Evolutionary conservation across 2,888 invertebrate genomes (phyloP).

Genomic region (Melinaea menophilus): DNA sequence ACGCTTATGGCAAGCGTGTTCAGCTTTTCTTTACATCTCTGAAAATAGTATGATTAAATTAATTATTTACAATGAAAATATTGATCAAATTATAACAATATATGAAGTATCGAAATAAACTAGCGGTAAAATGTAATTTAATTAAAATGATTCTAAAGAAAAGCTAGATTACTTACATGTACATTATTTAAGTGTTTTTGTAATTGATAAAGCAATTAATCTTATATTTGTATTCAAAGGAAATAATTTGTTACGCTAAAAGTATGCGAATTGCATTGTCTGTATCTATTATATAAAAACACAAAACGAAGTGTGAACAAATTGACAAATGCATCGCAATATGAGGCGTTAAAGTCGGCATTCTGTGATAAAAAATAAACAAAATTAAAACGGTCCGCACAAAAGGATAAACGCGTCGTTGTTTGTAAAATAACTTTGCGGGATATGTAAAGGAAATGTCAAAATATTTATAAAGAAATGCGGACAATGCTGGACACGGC

Average conservation of each 20-base stretch:
- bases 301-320: constrained; percentile 70
- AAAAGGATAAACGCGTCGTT: constrained; percentile 71
- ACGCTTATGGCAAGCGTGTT: constrained; percentile 96
- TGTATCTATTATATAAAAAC: constrained; percentile 60
- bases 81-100: too few species aligned
- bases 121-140: too few species aligned
- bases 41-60: constrained; percentile 59
- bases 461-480: constrained; percentile 77
- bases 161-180: too few species aligned
- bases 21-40: constrained; percentile 97
- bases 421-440: constrained; percentile 68
- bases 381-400: constrained; percentile 72
- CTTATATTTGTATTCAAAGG: neutral
- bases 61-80: too few species aligned
- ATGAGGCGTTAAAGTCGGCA: constrained; percentile 61
- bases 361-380: constrained; percentile 73
- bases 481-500: constrained; percentile 63
- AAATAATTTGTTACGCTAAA: constrained; percentile 2
- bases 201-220: neutral
- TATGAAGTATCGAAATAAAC: too few species aligned
- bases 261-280: constrained; percentile 40
- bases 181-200: too few species aligned
- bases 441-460: constrained; percentile 73
- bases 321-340: constrained; percentile 64
- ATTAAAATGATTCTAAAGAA: too few species aligned